Evolutionary conservation across 2,113 vertebrate genomes (phyloP).

Genomic region (Tylochromis polylepis): DNA sequence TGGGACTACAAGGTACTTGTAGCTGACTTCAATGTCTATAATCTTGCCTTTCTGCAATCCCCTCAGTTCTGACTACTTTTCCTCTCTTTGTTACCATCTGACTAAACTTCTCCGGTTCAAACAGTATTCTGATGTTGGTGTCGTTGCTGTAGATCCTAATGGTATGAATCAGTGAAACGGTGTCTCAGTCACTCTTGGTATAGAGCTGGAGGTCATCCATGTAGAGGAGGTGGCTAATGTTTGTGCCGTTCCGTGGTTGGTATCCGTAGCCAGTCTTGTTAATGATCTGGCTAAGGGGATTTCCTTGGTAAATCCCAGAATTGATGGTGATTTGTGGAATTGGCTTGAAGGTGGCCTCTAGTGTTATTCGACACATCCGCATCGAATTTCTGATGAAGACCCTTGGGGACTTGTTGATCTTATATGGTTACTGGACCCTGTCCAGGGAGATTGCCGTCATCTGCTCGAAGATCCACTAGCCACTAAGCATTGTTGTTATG

Average conservation of each 20-base stretch:
- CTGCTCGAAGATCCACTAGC: too few relatives aligned
- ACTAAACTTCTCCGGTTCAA: background rate
- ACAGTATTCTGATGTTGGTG: background rate
- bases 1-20: background rate
- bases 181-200: background rate
- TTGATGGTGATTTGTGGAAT: too few relatives aligned
- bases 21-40: background rate
- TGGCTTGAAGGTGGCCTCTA: too few relatives aligned
- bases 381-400: too few relatives aligned
- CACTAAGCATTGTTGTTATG: too few relatives aligned
- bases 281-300: background rate
- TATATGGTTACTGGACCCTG: too few relatives aligned
- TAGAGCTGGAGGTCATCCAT: background rate
- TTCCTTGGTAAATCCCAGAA: too few relatives aligned
- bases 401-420: too few relatives aligned
- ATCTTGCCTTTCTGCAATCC: background rate
- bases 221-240: background rate
- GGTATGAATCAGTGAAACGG: background rate
- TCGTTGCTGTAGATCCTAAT: background rate
- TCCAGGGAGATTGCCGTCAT: too few relatives aligned
- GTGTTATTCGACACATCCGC: too few relatives aligned
- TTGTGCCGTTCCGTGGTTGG: background rate
- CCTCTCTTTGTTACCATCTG: background rate
- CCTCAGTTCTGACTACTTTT: background rate
- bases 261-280: background rate